Evolutionary conservation across 2,888 invertebrate genomes (phyloP), one percentile per base, ranked within the genome.

Genomic region (Neoitamus cyanurus): DNA sequence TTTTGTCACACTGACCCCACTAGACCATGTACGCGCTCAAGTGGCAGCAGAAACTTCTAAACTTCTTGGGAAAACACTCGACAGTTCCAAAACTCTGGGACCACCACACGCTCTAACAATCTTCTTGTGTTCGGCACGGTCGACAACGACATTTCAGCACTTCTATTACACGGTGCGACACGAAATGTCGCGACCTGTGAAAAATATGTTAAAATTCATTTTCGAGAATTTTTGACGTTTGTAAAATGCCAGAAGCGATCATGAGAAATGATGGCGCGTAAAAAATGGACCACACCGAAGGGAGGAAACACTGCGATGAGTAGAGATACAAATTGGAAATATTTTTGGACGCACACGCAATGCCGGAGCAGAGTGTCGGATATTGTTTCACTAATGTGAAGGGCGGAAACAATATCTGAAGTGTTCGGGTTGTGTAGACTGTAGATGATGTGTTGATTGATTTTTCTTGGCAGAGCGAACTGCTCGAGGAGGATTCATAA

Each of bases 331-430:
- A 73, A 73, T 73, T 73, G 37, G 73, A 73, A 36, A 36, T 73
- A 73, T 34, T 73, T 73, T 30, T 15, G 36, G 34, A 20, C 73
- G 31, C n/a, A 6, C 20, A 20, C 20, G 15, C 13, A 34, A 72
- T 72, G 72, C 34, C 15, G 15, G 30, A 20, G 73, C 13, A 15
- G 31, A 15, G 31, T 20, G 37, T 36, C 20, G 25, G 42, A 75
- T 42, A 42, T 46, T 75, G 75, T 75, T 75, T 75, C 75, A 75
- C 75, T 75, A 28, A 75, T 75, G 75, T 46, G 25, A 75, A 37
- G 75, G 75, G 34, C 75, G 75, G 46, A 75, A 75, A 46, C 25
- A 75, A 70, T 30, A 37, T 75, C 42, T 25, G 25, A 75, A 75
- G 28, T 72, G 34, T 34, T 72, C n/a, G 70, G 31, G 30, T n/a